Evolutionary conservation across 2,113 vertebrate genomes (phyloP), one percentile per base, ranked within the genome.

Genomic region (Microcebus jonahi): DNA sequence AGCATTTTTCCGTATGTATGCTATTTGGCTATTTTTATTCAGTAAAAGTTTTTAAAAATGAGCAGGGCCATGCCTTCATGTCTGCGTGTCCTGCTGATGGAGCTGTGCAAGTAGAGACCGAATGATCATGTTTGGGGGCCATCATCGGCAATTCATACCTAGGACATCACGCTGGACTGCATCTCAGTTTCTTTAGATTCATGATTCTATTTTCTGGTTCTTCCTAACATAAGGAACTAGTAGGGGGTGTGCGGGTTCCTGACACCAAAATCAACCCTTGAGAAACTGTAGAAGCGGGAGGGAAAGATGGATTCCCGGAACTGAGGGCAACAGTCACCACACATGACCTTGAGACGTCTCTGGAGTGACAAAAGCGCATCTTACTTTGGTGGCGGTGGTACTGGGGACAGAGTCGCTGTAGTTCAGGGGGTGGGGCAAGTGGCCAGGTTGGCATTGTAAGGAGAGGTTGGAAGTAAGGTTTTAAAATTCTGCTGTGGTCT

Each of bases 161-260:
- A 82, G n/a, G 20, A 63, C 42, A 14, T 39, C 23, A 63, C 86
- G 68, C 27, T 1, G 3, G 18, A 36, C 6, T 31, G 39, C 2
- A 36, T 12, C 34, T 77, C 15, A 9, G 27, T 48, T 68, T 85
- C 88, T 75, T 80, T 77, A n/a, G 42, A 61, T 18, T 34, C 31
- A 20, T 17, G 27, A 15, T 70, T 75, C 50, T 82, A 39, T 79
- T 80, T 87, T 68, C 68, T n/a, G 55, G 4, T 73, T 89, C 90
- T 95, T 86, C 31, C 39, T 67, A n/a, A 84, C 34, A 61, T 61
- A 48, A 25, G 45, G 53, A 81, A 81, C 48, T 36, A 75, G 42
- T 20, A 17, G 0, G 0, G 11, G 1, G 11, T 5, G 1, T 31
- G n/a, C 10, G 34, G 27, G 25, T 13, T 70, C 9, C 50, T 88